A percentile compares a stretch with the other conserved stretches of the same genome.
These are phyloP conservation scores for Pyrocephalus nanus DNA, from an alignment of 2,797 vertebrate genomes.

Conservation along the genomic window DNA sequence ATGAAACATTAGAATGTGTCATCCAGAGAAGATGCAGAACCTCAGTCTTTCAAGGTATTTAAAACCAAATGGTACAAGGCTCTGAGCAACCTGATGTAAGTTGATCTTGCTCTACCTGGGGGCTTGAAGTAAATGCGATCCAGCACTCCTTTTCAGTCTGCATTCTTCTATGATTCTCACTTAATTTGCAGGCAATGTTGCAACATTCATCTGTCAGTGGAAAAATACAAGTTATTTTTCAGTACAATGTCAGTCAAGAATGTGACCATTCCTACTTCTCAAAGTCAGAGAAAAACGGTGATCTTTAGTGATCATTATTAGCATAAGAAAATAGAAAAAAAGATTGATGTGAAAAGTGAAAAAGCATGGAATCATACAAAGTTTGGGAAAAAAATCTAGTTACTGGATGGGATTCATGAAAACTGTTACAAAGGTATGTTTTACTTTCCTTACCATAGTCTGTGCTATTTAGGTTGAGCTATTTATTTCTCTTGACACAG, in stretches of 20 bases:
- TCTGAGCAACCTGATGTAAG: not conserved
- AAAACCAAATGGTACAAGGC: not conserved
- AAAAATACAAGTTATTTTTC: not conserved
- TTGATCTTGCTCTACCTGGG: not conserved
- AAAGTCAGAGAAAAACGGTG: not conserved
- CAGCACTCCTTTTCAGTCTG: not conserved
- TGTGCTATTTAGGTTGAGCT: not conserved
- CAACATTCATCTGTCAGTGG: not conserved
- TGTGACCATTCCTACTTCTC: not conserved
- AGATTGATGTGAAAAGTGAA: not conserved
- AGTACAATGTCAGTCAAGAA: not conserved
- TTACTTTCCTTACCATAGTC: not conserved
- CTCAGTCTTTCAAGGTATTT: not conserved
- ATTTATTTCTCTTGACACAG: not conserved
- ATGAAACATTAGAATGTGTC: not conserved
- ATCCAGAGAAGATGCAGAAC: not conserved
- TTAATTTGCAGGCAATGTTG: not conserved
- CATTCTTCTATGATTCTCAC: not conserved
- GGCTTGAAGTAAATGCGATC: not conserved
- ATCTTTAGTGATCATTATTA: not conserved
- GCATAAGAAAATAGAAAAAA: not conserved
- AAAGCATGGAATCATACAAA: not conserved
- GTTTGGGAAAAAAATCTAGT: not conserved
- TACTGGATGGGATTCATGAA: not conserved
- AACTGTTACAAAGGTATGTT: not conserved